These are phyloP conservation scores for Tachina fera DNA, from an alignment of 2,888 invertebrate genomes.

Conservation along the genomic window DNA sequence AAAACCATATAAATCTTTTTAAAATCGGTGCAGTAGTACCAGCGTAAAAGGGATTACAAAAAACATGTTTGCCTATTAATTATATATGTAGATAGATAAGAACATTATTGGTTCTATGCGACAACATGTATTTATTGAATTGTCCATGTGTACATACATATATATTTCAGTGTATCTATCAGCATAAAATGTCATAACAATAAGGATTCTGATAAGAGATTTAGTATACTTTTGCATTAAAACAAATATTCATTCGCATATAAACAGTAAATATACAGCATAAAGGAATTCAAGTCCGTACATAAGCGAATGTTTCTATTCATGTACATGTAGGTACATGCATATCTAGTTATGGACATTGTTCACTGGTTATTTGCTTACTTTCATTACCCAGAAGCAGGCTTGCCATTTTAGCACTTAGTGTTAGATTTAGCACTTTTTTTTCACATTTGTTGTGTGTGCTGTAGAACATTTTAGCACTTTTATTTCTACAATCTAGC, in stretches of 20 bases:
- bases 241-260: conserved; percentile 17
- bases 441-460: too few relatives aligned
- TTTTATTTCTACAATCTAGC: too few relatives aligned
- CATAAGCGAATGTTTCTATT: neutral
- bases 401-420: too few relatives aligned
- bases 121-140: too few relatives aligned
- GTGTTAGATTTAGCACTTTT: too few relatives aligned
- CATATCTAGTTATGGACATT: conserved; percentile 19
- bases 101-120: too few relatives aligned
- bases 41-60: too few relatives aligned
- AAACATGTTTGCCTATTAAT: too few relatives aligned
- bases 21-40: too few relatives aligned
- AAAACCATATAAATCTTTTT: too few relatives aligned
- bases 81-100: too few relatives aligned
- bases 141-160: neutral
- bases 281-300: neutral
- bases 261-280: neutral
- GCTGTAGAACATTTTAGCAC: too few relatives aligned
- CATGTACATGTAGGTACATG: neutral
- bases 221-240: conserved; percentile 46
- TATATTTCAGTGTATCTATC: conserved; percentile 34
- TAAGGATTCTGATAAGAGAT: conserved; percentile 57
- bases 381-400: conserved; percentile 43
- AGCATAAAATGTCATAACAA: conserved; percentile 56
- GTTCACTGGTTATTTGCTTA: conserved; percentile 21